These are phyloP conservation scores for Lycorma delicatula DNA, from an alignment of 1,140 invertebrate species.

Conservation along the genomic window DNA sequence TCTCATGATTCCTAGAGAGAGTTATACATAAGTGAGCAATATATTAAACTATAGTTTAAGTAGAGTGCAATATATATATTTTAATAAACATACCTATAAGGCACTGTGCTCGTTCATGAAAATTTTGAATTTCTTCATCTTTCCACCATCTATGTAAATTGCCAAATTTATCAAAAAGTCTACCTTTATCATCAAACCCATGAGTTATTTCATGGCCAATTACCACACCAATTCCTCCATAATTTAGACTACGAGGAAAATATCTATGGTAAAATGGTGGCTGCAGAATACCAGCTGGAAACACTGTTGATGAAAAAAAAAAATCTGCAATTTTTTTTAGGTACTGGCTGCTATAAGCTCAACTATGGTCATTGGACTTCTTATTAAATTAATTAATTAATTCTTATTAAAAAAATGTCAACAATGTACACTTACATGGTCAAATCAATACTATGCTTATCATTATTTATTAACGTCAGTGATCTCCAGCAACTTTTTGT, in stretches of 20 bases:
- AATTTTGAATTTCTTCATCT: constrained; percentile 48
- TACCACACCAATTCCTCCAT: constrained; percentile 62
- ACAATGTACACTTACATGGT: too few relatives aligned
- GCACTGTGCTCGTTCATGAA: constrained; percentile 64
- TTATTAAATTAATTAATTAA: too few relatives aligned
- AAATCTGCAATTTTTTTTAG: too few relatives aligned
- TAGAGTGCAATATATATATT: neutral
- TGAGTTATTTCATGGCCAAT: constrained; percentile 64
- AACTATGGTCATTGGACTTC: too few relatives aligned
- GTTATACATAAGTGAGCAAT: too few relatives aligned
- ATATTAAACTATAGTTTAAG: neutral
- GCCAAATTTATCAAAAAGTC: constrained; percentile 57
- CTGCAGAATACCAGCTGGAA: constrained; percentile 86
- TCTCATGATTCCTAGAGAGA: too few relatives aligned
- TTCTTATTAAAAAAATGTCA: too few relatives aligned
- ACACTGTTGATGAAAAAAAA: constrained; percentile 48
- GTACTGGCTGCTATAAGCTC: too few relatives aligned
- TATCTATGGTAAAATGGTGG: constrained; percentile 81
- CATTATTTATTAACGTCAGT: too few relatives aligned
- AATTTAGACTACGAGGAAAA: constrained; percentile 71
- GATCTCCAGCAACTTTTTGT: too few relatives aligned
- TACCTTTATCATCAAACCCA: constrained; percentile 57
- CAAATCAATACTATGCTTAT: too few relatives aligned
- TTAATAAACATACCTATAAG: constrained; percentile 56
- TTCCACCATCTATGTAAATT: constrained; percentile 74